Percentiles rank a stretch among this genome's conserved stretches.
Conservation (phyloP, 1,140 invertebrate species). For the Parapsyche elsis region DNA sequence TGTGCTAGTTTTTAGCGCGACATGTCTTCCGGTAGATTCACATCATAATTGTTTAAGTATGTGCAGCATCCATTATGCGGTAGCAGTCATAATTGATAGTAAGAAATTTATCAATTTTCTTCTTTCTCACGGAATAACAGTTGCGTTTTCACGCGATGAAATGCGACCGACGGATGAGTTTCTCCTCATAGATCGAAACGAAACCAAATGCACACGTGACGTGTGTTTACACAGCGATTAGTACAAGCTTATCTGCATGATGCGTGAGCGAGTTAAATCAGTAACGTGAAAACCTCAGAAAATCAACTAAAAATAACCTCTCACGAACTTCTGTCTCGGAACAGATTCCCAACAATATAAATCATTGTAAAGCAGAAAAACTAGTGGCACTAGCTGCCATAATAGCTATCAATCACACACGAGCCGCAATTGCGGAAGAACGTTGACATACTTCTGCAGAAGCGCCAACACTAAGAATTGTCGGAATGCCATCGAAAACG, state of each 20-base stretch:
- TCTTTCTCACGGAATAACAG: slow-evolving; percentile 41
- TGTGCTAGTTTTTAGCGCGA: background rate
- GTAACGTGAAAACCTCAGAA: too few relatives aligned
- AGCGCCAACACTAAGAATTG: background rate
- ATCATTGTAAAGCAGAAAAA: too few relatives aligned
- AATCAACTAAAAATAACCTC: too few relatives aligned
- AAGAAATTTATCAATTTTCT: slow-evolving; percentile 38
- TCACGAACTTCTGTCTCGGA: too few relatives aligned
- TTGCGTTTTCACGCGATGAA: slow-evolving; percentile 44
- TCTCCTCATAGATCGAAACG: slow-evolving; percentile 12
- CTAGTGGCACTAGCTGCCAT: too few relatives aligned
- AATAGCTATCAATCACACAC: background rate
- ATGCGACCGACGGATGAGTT: slow-evolving; percentile 6
- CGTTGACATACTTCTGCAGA: background rate
- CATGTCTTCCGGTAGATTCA: slow-evolving; percentile 13
- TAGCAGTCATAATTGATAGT: background rate
- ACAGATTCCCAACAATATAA: too few relatives aligned
- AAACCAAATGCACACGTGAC: background rate
- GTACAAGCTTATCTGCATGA: background rate
- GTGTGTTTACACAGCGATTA: background rate
- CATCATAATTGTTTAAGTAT: slow-evolving; percentile 14
- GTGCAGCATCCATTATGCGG: slow-evolving; percentile 21
- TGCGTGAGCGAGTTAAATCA: too few relatives aligned
- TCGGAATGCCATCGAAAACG: slow-evolving; percentile 3
- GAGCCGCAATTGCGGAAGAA: background rate